These are phyloP conservation scores for Austrofundulus limnaeus DNA, from an alignment of 2,113 vertebrate species.

Conservation along the genomic window DNA sequence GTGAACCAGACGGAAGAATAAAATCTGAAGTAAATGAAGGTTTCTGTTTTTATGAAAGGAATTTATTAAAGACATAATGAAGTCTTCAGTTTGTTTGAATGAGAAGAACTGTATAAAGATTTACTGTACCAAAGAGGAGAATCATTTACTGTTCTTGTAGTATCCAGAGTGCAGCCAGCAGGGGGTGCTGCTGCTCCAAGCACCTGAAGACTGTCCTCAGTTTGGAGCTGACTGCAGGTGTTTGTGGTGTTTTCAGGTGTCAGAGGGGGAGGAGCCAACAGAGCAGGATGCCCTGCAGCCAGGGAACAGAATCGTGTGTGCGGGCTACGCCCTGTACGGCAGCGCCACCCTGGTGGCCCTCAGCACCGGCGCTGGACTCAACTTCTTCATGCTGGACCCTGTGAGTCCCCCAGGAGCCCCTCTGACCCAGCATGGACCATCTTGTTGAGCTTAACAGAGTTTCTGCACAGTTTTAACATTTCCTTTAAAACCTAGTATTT, in stretches of 20 bases:
- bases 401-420: constrained; percentile 70
- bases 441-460: too few species aligned
- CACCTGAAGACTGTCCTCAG: background rate
- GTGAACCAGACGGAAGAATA: background rate
- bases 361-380: constrained; percentile 90
- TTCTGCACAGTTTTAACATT: too few species aligned
- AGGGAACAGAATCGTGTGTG: constrained; percentile 88
- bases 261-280: constrained; percentile 82
- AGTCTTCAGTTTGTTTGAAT: too few species aligned
- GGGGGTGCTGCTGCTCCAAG: constrained; percentile 12
- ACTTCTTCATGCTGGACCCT: constrained; percentile 96
- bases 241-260: constrained; percentile 42
- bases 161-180: too few species aligned
- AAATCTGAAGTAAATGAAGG: background rate
- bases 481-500: too few species aligned
- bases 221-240: too few species aligned
- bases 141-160: too few species aligned
- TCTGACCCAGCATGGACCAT: too few species aligned
- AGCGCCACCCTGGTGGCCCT: constrained; percentile 93
- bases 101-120: too few species aligned
- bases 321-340: constrained; percentile 93
- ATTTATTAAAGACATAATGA: too few species aligned
- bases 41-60: background rate
- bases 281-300: constrained; percentile 90
- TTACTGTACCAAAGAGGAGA: too few species aligned